Evolutionary conservation across 2,888 invertebrate genomes (phyloP), one percentile per base, ranked within the genome.

Genomic region (Lamproptera curius): DNA sequence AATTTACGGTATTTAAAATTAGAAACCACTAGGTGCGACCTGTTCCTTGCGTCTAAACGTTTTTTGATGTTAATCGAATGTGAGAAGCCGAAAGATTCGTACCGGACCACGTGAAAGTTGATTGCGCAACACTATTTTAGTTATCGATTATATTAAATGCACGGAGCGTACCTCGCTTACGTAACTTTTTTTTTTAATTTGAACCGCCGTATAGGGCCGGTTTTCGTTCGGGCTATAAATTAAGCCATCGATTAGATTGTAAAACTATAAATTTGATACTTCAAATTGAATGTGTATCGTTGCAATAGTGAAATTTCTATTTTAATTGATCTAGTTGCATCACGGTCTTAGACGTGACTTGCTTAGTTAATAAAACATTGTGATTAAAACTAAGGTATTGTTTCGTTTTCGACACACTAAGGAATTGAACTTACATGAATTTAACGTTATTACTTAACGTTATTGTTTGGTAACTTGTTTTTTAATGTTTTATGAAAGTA

Each of bases 51-150:
- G 63, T 61, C 63, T 60, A 62, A 67, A 65, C 65, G n/a, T 63
- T 68, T 73, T 70, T 62, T 61, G 62, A 69, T 79, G 80, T 74
- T 83, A 82, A 83, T 80, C 80, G 76, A 69, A 73, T 69, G 62
- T 68, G 68, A 68, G 67, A 72, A 70, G 70, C 70, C 63, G 63
- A 52, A 62, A 56, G 65, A 71, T 70, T 63, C 56, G 61, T 59
- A 66, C 53, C 52, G 53, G n/a, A 55, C 52, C 17, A 8, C 13
- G 83, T 70, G 84, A 83, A 84, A 84, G 84, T 76, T 46, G 15
- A 54, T 82, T 79, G 60, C 60, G 59, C 69, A 78, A 83, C 57
- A 46, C 56, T 62, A 65, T 71, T 67, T 67, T 52, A 58, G 61
- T 55, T 54, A 57, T 33, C 47, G 53, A 49, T 34, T 55, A 53